These are phyloP conservation scores for Elysia crispata DNA, from an alignment of 2,888 invertebrate species.

Conservation along the genomic window DNA sequence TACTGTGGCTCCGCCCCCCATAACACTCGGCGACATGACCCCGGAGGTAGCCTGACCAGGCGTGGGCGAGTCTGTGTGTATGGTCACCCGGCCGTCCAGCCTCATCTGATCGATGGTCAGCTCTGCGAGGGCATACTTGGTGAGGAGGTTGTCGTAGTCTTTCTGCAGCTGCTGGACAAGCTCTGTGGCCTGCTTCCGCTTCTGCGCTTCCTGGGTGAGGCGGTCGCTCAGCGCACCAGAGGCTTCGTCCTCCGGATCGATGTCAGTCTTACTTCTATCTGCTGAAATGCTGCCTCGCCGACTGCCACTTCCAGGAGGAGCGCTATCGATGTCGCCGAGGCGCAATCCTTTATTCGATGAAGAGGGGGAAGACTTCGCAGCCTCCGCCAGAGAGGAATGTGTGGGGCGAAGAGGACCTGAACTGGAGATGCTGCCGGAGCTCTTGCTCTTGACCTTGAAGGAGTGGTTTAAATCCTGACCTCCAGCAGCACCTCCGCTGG, in stretches of 20 bases:
- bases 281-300: not conserved
- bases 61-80: constrained; percentile 72
- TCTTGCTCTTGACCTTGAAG: constrained; percentile 68
- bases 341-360: constrained; percentile 20
- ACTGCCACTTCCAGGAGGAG: too few relatives aligned
- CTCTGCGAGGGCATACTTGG: constrained; percentile 77
- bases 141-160: constrained; percentile 75
- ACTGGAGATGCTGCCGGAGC: constrained; percentile 60
- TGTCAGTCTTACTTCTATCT: not conserved
- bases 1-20: constrained; percentile 49
- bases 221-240: constrained; percentile 64
- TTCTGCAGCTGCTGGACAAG: constrained; percentile 72
- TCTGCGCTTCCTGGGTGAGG: constrained; percentile 67
- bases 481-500: constrained; percentile 56
- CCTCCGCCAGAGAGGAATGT: constrained; percentile 64
- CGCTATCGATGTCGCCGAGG: not conserved
- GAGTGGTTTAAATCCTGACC: constrained; percentile 55
- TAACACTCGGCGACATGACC: constrained; percentile 57
- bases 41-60: constrained; percentile 66
- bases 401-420: constrained; percentile 67
- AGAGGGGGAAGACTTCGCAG: constrained; percentile 55
- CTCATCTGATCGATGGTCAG: constrained; percentile 77
- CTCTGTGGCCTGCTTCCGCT: constrained; percentile 71
- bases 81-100: constrained; percentile 72
- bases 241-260: constrained; percentile 50